Evolutionary conservation across 2,113 vertebrate genomes (phyloP), one percentile per base, ranked within the genome.

Genomic region (Haemorhous mexicanus): DNA sequence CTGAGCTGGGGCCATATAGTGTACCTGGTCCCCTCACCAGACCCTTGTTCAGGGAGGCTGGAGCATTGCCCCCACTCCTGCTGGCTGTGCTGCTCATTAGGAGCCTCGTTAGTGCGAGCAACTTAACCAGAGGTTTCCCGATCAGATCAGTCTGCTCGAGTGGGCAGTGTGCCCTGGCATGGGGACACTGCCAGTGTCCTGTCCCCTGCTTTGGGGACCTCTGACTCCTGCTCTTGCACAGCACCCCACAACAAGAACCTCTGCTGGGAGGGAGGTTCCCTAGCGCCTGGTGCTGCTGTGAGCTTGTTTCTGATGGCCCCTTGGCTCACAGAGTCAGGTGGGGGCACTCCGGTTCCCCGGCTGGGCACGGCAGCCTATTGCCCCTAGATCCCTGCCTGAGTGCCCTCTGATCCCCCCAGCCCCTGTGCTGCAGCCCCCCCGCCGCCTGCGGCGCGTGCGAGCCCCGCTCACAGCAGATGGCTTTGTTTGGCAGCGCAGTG

Each of bases 401-500:
- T 1, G 1, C 76, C 67, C 23, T 0, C 26, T 0, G 3, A 16
- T 73, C 2, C n/a, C 63, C n/a, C 9, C 5, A 0, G 1, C 55
- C 58, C 73, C 28, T 81, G 3, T 47, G 7, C 39, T 4, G 30
- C 76, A 32, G 82, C 93, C 88, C 92, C 79, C 88, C 90, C 32
- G 11, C 27, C 0, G 59, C 79, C 83, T n/a, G n/a, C 9, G 86
- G 95, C 94, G 55, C 64, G 89, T 95, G 94, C 49, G 2, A 89
- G 89, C 91, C 84, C 73, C 41, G 15, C 77, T 96, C 5, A 3
- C 93, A 95, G 97, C 97, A 98, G 97, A 97, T 97, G 96, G 96
- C 96, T 95, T 85, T 95, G 95, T 91, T 94, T 97, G 97, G 96
- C 96, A 95, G 95, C 74, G 27, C 89, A 2, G 93, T 37, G 89